Conservation (phyloP, 2,113 vertebrate genomes). For the Upupa epops region DNA sequence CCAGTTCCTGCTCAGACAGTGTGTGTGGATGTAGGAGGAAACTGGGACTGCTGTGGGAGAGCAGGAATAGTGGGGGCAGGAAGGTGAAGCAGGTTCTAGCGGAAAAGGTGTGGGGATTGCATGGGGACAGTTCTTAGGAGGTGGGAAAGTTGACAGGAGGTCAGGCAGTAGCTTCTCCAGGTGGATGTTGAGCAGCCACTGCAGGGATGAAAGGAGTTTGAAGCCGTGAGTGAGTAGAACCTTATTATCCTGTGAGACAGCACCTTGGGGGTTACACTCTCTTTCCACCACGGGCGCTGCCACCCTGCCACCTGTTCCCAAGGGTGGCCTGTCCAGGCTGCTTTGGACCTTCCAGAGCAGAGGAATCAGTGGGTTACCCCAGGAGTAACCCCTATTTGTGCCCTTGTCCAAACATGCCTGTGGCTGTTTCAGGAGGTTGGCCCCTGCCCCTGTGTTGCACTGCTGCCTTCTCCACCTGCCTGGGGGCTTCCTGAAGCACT, state of each 20-base stretch:
- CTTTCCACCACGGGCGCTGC: background rate
- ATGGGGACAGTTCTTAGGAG: background rate
- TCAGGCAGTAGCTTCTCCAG: slow-evolving; percentile 55
- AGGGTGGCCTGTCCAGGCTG: background rate
- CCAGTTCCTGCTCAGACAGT: background rate
- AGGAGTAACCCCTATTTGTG: background rate
- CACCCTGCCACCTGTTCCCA: background rate
- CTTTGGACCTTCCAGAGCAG: background rate
- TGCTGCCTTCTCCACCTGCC: fast-evolving
- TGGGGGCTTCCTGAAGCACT: fast-evolving
- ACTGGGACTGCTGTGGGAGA: fast-evolving
- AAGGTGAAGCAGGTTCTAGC: background rate
- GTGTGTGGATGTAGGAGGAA: background rate
- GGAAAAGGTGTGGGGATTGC: background rate
- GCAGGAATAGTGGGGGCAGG: background rate
- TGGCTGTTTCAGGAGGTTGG: background rate
- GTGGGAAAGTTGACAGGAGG: background rate
- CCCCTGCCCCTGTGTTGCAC: fast-evolving
- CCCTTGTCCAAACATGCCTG: background rate
- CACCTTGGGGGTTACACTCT: background rate
- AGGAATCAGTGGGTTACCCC: background rate
- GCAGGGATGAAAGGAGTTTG: background rate
- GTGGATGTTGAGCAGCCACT: slow-evolving; percentile 77
- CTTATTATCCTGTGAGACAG: background rate
- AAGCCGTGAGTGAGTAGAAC: background rate